phyloP scores from a whole-genome alignment of 2,113 vertebrate species.

The Calonectris borealis region DNA sequence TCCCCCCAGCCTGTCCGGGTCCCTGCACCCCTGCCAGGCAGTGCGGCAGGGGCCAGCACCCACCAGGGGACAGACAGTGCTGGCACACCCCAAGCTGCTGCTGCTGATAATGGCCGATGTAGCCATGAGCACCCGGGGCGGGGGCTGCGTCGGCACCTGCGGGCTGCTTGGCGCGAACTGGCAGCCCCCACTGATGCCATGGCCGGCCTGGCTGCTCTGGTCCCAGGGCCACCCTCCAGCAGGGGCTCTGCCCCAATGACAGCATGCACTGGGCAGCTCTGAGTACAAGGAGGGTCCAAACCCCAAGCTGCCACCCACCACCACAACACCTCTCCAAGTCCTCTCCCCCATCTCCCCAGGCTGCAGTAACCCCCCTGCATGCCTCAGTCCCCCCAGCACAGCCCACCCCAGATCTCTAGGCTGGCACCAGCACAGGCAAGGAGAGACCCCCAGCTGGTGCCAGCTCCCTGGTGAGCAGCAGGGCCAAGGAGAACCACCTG shows the following conservation, averaged over 20 bases:
- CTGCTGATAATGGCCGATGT: fast-evolving
- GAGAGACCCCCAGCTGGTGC: neutral
- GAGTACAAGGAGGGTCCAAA: neutral
- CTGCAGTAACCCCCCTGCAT: neutral
- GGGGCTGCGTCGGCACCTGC: neutral
- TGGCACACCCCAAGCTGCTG: neutral
- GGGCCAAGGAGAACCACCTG: neutral
- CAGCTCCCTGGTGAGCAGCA: neutral
- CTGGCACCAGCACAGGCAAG: fast-evolving
- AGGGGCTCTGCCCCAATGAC: neutral
- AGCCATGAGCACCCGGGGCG: fast-evolving
- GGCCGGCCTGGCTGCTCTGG: neutral
- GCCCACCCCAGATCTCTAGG: no score
- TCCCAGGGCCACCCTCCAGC: neutral
- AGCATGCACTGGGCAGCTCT: neutral
- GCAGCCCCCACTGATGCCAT: fast-evolving
- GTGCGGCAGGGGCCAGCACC: neutral
- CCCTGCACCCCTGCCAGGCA: neutral
- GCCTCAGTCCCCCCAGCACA: neutral
- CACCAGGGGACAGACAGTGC: no score
- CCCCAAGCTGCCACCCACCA: neutral
- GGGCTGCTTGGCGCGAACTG: neutral
- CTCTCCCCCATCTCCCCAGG: no score
- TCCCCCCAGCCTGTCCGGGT: neutral
- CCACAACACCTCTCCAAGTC: neutral